Evolutionary conservation across 2,888 invertebrate genomes (phyloP), one percentile per base, ranked within the genome.

Genomic region (Amitus sp.): DNA sequence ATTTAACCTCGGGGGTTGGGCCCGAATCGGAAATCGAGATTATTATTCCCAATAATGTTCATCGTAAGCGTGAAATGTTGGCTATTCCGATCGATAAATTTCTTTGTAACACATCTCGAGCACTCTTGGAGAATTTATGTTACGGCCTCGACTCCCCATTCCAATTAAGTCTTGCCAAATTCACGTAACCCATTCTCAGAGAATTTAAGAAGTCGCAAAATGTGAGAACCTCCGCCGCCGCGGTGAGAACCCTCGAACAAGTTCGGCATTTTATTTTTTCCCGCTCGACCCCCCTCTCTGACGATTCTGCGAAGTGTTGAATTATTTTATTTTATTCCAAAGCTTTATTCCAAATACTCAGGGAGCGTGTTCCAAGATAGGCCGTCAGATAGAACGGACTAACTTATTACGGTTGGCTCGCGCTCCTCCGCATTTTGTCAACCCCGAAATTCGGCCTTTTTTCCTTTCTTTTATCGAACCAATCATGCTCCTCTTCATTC

Each of bases 371-470:
- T 66, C 49, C 27, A 40, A 67, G 67, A 65, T 67, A 65, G 61
- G 62, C 52, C 47, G 53, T 53, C 58, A 63, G 67, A 67, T 67
- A 67, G 61, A 62, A 55, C 55, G 55, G 27, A n/a, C 50, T 65
- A 65, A 67, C 63, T 65, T 65, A 65, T 67, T 65, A 67, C 62
- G 67, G 65, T 63, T 61, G 65, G 58, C 62, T 52, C 51, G n/a
- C n/a, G 55, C 52, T 65, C 57, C 54, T 47, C 50, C 45, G 58
- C 51, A 54, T 48, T 50, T 55, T 63, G 61, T 62, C 58, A 61
- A 57, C 49, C 52, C 45, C 52, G 51, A 66, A 61, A 66, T 49
- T 59, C 52, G 40, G 48, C 53, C 43, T 52, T 51, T 47, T 60
- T 57, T 56, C 53, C 43, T 59, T 49, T 54, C 57, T 34, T 61